Evolutionary conservation across 2,113 vertebrate genomes (phyloP).

Genomic region (Halcyon senegalensis): DNA sequence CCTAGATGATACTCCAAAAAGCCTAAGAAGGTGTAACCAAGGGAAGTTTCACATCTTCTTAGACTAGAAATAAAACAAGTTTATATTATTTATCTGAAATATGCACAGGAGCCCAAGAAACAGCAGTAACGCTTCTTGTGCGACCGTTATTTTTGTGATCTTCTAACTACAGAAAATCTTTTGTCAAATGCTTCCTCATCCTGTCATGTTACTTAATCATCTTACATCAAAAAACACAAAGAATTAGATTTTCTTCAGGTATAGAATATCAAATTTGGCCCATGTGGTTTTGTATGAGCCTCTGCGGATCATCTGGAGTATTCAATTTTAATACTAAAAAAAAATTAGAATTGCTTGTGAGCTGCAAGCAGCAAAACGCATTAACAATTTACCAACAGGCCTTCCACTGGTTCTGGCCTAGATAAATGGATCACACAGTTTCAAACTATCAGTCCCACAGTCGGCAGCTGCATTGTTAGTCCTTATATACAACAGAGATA

Average conservation of each 20-base stretch:
- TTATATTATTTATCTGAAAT: not conserved
- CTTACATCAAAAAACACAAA: not conserved
- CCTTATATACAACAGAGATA: not conserved
- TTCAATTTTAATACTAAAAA: not conserved
- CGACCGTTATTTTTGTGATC: not conserved
- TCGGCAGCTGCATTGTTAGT: not conserved
- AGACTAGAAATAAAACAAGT: slow-evolving; percentile 5
- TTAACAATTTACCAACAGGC: not conserved
- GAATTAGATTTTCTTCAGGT: not conserved
- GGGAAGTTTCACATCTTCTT: slow-evolving; percentile 17
- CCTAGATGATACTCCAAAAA: not conserved
- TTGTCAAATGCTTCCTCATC: not conserved
- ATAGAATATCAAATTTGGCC: not conserved
- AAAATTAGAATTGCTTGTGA: not conserved
- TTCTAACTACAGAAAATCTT: not conserved
- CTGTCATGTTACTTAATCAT: not conserved
- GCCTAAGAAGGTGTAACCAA: not conserved
- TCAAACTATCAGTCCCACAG: not conserved
- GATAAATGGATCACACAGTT: not conserved
- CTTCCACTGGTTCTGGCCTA: not conserved
- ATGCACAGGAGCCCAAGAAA: not conserved
- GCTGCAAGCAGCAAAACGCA: not conserved
- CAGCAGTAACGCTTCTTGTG: not conserved
- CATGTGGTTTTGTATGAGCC: not conserved
- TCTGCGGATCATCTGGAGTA: not conserved